phyloP scores from a whole-genome alignment of 2,113 vertebrate species.

The Dasyornis broadbenti region DNA sequence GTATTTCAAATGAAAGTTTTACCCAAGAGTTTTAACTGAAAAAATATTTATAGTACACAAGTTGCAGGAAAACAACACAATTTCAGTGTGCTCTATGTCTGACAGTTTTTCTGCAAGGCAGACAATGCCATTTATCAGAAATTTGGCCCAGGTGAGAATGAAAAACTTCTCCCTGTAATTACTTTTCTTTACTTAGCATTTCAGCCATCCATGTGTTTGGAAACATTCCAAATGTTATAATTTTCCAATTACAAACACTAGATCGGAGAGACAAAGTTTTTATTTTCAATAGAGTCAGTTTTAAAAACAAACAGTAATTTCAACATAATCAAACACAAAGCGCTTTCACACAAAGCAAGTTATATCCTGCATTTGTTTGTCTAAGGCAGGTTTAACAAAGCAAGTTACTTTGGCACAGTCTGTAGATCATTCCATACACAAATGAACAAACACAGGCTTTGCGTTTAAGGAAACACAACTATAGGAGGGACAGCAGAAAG shows the following conservation, averaged over 20 bases:
- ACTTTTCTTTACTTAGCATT: background rate
- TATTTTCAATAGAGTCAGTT: background rate
- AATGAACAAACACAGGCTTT: background rate
- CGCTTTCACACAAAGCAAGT: background rate
- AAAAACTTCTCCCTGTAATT: background rate
- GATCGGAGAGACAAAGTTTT: background rate
- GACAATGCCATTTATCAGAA: background rate
- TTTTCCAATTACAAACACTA: background rate
- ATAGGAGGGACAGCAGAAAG: background rate
- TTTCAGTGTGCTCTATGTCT: background rate
- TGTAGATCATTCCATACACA: background rate
- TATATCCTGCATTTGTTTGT: slow-evolving; percentile 8
- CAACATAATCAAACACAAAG: background rate
- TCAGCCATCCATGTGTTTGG: background rate
- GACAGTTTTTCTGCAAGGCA: background rate
- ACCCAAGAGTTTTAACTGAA: background rate
- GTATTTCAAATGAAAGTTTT: background rate
- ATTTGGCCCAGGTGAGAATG: background rate
- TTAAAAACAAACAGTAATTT: background rate
- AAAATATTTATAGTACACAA: background rate
- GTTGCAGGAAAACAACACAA: background rate
- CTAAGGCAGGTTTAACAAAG: background rate
- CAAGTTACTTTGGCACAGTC: background rate
- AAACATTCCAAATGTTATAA: background rate
- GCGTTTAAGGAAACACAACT: background rate